Conservation (phyloP, 2,113 vertebrate species). For the Dinomys branickii region DNA sequence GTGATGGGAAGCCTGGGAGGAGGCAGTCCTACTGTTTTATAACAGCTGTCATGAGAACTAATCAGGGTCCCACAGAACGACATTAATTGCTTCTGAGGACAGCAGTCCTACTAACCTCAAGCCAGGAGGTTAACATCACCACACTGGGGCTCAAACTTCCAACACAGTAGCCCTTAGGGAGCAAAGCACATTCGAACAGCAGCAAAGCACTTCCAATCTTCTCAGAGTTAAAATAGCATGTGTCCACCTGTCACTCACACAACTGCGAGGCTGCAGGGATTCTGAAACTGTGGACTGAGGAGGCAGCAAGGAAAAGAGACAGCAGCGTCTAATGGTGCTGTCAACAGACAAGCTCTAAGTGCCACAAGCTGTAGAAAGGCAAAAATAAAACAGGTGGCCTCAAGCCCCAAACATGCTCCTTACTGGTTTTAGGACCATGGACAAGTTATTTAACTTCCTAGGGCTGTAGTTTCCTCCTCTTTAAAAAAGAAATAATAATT, state of each 20-base stretch:
- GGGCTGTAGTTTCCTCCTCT: conserved; percentile 28
- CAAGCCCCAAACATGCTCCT: background rate
- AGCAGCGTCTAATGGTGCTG: background rate
- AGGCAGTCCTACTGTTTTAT: background rate
- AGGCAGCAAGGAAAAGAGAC: background rate
- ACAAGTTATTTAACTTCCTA: background rate
- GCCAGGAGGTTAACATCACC: background rate
- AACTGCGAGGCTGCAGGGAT: background rate
- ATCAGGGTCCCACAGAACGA: background rate
- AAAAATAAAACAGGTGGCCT: background rate
- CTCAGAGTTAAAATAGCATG: background rate
- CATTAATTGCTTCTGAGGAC: background rate
- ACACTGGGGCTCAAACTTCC: background rate
- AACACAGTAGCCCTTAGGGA: background rate
- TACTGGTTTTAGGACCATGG: background rate
- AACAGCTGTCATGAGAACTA: background rate
- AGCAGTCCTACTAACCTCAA: no score
- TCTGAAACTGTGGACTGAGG: background rate
- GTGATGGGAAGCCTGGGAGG: background rate
- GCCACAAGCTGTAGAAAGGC: background rate
- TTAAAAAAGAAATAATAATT: background rate
- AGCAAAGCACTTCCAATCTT: background rate
- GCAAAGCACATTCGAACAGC: background rate
- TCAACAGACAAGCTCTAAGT: background rate
- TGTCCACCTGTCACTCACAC: background rate